A percentile compares a stretch with the other conserved stretches of the same genome.
phyloP scores from a whole-genome alignment of 35 echinoderm and acorn worm species.

The Patiria miniata region DNA sequence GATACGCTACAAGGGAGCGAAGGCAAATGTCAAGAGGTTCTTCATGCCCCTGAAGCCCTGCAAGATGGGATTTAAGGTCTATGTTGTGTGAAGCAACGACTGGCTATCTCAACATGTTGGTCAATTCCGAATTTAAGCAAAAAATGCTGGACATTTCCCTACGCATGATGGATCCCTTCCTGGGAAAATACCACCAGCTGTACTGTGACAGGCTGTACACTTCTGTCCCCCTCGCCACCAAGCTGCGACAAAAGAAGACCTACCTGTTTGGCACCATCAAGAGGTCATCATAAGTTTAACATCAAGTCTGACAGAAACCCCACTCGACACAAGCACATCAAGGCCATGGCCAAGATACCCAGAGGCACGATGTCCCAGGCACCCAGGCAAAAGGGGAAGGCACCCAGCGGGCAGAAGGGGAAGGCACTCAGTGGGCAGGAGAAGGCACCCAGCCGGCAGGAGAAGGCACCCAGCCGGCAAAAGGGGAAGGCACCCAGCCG shows the following conservation, averaged over 20 bases:
- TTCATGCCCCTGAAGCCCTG: neutral
- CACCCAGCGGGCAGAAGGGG: neutral
- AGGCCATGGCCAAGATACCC: neutral
- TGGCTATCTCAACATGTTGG: slow-evolving; percentile 8
- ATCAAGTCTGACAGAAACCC: neutral
- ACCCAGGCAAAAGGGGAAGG: neutral
- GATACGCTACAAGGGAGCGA: neutral
- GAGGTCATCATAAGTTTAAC: neutral
- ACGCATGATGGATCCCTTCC: neutral
- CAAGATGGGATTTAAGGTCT: slow-evolving; percentile 18
- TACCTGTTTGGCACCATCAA: neutral
- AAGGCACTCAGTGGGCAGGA: slow-evolving; percentile 12
- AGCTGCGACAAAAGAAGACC: slow-evolving; percentile 7
- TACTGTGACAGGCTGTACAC: slow-evolving; percentile 14
- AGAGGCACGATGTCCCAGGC: neutral
- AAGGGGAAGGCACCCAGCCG: too few relatives aligned
- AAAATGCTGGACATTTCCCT: slow-evolving; percentile 7
- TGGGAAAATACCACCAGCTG: neutral
- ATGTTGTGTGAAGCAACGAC: neutral
- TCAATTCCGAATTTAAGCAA: neutral
- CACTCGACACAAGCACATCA: neutral
- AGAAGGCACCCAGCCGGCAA: too few relatives aligned
- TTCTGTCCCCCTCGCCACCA: neutral
- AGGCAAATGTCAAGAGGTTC: neutral
- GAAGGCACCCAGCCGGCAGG: too few relatives aligned